Conservation (phyloP, 2,113 vertebrate genomes). For the Percopsis transmontana region DNA sequence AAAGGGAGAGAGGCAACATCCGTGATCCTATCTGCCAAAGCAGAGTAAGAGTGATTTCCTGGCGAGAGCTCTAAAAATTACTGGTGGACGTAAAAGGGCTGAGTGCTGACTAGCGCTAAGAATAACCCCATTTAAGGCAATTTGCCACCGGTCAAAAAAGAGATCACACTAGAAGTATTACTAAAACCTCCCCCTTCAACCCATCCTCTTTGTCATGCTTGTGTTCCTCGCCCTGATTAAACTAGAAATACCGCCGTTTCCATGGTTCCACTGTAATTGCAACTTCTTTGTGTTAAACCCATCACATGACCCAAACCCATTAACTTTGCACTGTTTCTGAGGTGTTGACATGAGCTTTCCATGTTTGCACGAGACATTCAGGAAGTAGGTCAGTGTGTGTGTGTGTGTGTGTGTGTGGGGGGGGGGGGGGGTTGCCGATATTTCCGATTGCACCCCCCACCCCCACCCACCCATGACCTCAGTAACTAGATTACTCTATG, state of each 20-base stretch:
- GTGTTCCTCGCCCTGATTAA: too few relatives aligned
- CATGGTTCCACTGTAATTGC: too few relatives aligned
- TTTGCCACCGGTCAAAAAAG: conserved; percentile 32
- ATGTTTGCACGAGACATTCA: conserved; percentile 36
- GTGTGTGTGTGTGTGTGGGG: too few relatives aligned
- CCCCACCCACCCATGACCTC: too few relatives aligned
- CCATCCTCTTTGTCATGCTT: too few relatives aligned
- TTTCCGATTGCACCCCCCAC: conserved; percentile 14
- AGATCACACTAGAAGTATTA: conserved; percentile 17
- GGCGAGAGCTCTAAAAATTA: conserved; percentile 43
- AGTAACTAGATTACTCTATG: conserved; percentile 39
- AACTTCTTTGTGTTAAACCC: too few relatives aligned
- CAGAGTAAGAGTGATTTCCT: conserved; percentile 44
- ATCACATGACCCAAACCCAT: not conserved
- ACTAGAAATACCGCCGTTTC: too few relatives aligned
- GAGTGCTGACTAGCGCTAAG: conserved; percentile 44
- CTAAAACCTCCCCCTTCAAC: conserved; percentile 25
- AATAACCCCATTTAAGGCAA: conserved; percentile 54
- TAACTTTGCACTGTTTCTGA: conserved; percentile 1
- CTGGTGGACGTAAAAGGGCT: conserved; percentile 50
- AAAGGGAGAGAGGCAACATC: conserved; percentile 22
- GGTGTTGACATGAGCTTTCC: not conserved
- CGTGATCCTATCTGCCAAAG: conserved; percentile 30
- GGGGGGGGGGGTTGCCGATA: not conserved
- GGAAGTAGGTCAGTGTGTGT: conserved; percentile 42